These are phyloP conservation scores for Diplolepis rosae DNA, from an alignment of 2,888 invertebrate genomes.

Conservation along the genomic window DNA sequence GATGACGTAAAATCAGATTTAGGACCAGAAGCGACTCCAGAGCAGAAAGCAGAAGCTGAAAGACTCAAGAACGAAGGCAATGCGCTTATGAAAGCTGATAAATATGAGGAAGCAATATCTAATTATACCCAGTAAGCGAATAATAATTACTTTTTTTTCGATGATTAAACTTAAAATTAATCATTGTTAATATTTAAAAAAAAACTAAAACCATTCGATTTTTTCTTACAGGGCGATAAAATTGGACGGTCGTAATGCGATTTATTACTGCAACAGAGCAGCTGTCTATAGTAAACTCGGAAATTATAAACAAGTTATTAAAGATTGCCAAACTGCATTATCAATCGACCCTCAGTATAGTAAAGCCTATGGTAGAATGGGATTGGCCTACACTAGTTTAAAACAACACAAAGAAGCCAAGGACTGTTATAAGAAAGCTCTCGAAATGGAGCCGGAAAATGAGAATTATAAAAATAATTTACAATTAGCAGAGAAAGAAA, in stretches of 20 bases:
- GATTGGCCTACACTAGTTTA: slow-evolving; percentile 88
- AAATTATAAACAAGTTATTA: slow-evolving; percentile 87
- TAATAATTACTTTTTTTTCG: background rate
- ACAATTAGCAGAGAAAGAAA: slow-evolving; percentile 84
- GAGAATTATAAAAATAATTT: slow-evolving; percentile 92
- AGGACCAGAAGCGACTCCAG: slow-evolving; percentile 72
- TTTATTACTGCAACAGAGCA: slow-evolving; percentile 97
- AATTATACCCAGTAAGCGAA: slow-evolving; percentile 81
- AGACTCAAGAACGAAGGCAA: slow-evolving; percentile 91
- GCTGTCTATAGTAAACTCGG: slow-evolving; percentile 95
- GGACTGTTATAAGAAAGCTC: slow-evolving; percentile 89
- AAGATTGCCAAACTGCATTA: slow-evolving; percentile 93
- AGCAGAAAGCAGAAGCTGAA: slow-evolving; percentile 84
- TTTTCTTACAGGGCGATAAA: slow-evolving; percentile 84
- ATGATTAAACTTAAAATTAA: background rate
- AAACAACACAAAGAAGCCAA: slow-evolving; percentile 89
- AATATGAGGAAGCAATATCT: slow-evolving; percentile 86
- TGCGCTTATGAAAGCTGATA: slow-evolving; percentile 89
- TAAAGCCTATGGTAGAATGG: slow-evolving; percentile 95
- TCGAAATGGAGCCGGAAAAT: slow-evolving; percentile 93
- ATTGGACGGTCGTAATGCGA: slow-evolving; percentile 90
- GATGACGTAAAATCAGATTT: slow-evolving; percentile 50
- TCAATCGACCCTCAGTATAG: slow-evolving; percentile 92
- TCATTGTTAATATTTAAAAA: no score
- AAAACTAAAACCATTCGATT: slow-evolving; percentile 19